Evolutionary conservation across 1,140 invertebrate species (phyloP), one percentile per base, ranked within the genome.

Genomic region (Drosophila novamexicana): DNA sequence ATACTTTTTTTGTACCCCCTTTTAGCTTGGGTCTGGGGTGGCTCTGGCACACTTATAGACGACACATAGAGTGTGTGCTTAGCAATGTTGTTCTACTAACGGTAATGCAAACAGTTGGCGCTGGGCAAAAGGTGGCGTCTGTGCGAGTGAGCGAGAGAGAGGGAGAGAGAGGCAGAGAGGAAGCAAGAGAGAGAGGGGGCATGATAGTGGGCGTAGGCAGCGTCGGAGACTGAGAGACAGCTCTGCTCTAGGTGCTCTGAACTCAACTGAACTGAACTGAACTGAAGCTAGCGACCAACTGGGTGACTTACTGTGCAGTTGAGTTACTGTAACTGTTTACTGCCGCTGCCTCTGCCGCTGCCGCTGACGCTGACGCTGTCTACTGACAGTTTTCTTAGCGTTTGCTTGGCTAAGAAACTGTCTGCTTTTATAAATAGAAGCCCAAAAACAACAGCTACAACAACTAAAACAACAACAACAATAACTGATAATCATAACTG

Each of bases 21-120:
- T 36, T 16, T 10, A 5, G 36, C 36, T 22, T 49, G 37, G 44
- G 39, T 7, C 61, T 65, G 59, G 68, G 67, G 74, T 73, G 73
- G 83, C 77, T 59, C 85, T 84, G 83, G 85, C 82, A 85, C 83
- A 85, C 83, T 86, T 88, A 86, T 88, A 81, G 72, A 66, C 79
- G 72, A 84, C 79, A 82, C 74, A 84, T 67, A 70, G 67, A 80
- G 83, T 79, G 72, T 75, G 62, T 82, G 76, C 78, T 81, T 81
- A 86, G 82, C 82, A 78, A 86, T 89, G 83, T 88, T 88, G 84
- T 89, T 89, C 84, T 79, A 89, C 85, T 89, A 89, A 89, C 84
- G 84, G 80, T 89, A 89, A 89, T 89, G 85, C 84, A 89, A 89
- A 89, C 83, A 86, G 84, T 83, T 75, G 72, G 70, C 75, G 63